Percentiles rank a stretch among this genome's conserved stretches.
Evolutionary conservation across 2,797 vertebrate genomes (phyloP).

Genomic region (Cyclopterus lumpus): DNA sequence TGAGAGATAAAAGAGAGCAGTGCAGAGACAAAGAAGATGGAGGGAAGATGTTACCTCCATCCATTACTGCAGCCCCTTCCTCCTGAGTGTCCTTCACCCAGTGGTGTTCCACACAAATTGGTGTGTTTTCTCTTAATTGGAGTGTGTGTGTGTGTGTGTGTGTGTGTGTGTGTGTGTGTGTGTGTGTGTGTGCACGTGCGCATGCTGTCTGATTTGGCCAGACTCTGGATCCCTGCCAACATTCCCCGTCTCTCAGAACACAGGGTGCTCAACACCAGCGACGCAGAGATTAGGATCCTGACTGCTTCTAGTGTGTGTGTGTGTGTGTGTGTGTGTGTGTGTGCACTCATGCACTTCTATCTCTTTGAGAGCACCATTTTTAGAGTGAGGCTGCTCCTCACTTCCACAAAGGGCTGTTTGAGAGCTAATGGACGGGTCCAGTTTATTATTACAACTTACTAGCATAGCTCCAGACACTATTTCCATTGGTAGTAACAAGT

Average conservation of each 20-base stretch:
- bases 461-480: background rate
- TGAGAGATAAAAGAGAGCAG: background rate
- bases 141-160: constrained; percentile 3
- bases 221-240: constrained; percentile 77
- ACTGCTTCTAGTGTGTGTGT: constrained; percentile 8
- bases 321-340: constrained; percentile 4
- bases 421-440: background rate
- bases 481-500: background rate
- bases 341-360: background rate
- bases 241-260: constrained; percentile 79
- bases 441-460: background rate
- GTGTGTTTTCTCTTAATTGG: constrained; percentile 43
- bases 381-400: background rate
- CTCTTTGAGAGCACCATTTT: background rate
- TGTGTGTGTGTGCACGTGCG: constrained; percentile 24
- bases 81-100: constrained; percentile 49
- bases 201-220: constrained; percentile 66
- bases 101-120: constrained; percentile 59
- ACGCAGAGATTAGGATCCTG: constrained; percentile 69
- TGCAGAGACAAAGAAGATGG: background rate
- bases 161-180: constrained; percentile 25
- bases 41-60: constrained; percentile 31
- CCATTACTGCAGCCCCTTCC: constrained; percentile 39
- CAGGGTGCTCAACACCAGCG: constrained; percentile 69
- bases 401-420: background rate